Conservation (phyloP, 2,797 vertebrate genomes). For the Crocidura indochinensis region DNA sequence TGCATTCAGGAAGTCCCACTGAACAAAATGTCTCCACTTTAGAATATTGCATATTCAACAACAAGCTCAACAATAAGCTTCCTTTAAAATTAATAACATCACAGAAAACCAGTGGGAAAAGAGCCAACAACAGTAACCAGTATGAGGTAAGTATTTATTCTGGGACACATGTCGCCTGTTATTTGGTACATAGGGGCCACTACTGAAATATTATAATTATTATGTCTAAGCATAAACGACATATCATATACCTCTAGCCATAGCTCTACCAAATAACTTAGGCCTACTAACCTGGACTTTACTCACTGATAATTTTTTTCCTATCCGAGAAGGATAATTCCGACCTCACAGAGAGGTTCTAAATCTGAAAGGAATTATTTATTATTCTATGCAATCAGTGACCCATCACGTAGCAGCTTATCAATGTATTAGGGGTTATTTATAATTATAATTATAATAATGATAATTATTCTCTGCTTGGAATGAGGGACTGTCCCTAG, state of each 20-base stretch:
- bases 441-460: no score
- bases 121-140: not conserved
- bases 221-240: not conserved
- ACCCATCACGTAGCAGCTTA: not conserved
- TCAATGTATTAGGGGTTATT: accelerated
- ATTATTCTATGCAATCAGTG: accelerated
- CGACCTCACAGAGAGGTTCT: not conserved
- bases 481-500: not conserved
- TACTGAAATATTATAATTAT: not conserved
- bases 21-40: not conserved
- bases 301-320: not conserved
- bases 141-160: not conserved
- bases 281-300: not conserved
- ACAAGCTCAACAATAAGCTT: accelerated
- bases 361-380: not conserved
- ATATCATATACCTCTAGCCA: not conserved
- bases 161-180: not conserved
- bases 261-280: not conserved
- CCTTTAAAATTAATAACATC: no score
- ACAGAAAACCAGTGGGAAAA: not conserved
- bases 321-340: not conserved
- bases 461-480: no score
- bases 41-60: not conserved
- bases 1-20: not conserved
- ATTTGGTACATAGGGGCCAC: not conserved